Conservation (phyloP, 2,888 invertebrate genomes). For the Lithosia quadra region DNA sequence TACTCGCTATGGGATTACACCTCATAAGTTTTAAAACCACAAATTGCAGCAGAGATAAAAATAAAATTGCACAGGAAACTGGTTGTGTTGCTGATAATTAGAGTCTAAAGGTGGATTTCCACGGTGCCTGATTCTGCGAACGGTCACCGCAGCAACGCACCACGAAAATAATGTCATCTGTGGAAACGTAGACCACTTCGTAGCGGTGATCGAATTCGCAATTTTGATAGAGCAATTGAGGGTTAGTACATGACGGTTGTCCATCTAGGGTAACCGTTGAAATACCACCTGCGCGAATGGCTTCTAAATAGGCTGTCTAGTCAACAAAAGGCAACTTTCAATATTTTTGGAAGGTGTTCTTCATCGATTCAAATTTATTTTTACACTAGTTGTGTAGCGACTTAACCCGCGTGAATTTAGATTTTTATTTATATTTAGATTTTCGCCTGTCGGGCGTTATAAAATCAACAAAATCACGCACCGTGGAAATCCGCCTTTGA, state of each 20-base stretch:
- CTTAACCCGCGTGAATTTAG: too few species aligned
- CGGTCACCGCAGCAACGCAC: background rate
- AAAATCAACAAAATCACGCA: background rate
- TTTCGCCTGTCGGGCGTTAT: too few species aligned
- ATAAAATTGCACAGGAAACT: background rate
- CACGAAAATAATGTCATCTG: background rate
- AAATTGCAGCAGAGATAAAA: background rate
- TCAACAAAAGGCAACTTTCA: too few species aligned
- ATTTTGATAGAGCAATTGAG: background rate
- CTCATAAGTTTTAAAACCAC: slow-evolving; percentile 1
- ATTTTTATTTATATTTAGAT: too few species aligned
- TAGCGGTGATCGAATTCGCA: background rate
- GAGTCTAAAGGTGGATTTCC: background rate
- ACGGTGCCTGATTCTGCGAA: background rate
- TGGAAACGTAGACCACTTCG: background rate
- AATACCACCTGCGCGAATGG: too few species aligned
- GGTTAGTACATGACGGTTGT: background rate
- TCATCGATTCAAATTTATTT: too few species aligned
- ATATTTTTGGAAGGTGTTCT: too few species aligned
- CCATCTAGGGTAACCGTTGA: too few species aligned
- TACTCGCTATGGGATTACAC: background rate
- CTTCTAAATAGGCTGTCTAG: too few species aligned
- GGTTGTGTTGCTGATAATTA: slow-evolving; percentile 13
- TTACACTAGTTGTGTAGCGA: too few species aligned
- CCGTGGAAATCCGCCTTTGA: background rate